phyloP scores from a whole-genome alignment of 2,888 invertebrate genomes.

The Tetragnatha montana region DNA sequence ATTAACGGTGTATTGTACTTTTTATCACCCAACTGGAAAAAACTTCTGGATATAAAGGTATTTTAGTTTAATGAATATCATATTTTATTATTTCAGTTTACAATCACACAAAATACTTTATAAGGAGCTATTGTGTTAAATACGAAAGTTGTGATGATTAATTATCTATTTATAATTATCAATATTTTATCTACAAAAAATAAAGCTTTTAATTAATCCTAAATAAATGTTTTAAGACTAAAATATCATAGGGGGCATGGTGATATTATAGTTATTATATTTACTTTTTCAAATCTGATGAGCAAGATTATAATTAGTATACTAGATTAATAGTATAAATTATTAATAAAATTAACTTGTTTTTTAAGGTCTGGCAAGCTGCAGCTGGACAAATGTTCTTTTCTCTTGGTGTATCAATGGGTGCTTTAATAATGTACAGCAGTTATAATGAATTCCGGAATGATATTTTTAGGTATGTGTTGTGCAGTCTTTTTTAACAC shows the following conservation, averaged over 20 bases:
- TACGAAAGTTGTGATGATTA: background rate
- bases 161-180: background rate
- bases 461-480: constrained; percentile 76
- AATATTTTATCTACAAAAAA: no score
- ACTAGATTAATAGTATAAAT: no score
- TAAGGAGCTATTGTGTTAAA: background rate
- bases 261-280: background rate
- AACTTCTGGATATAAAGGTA: constrained; percentile 73
- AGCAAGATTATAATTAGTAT: background rate
- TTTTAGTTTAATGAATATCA: background rate
- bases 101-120: background rate
- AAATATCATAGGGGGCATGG: no score
- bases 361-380: constrained; percentile 76
- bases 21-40: constrained; percentile 74
- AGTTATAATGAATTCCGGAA: constrained; percentile 77
- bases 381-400: constrained; percentile 78
- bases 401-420: constrained; percentile 77
- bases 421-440: constrained; percentile 77
- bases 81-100: background rate
- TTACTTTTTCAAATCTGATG: no score
- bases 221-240: background rate
- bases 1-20: constrained; percentile 74
- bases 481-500: no score
- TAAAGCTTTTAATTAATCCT: background rate
- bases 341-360: background rate